Conservation (phyloP, 2,113 vertebrate species). For the Junco hyemalis region DNA sequence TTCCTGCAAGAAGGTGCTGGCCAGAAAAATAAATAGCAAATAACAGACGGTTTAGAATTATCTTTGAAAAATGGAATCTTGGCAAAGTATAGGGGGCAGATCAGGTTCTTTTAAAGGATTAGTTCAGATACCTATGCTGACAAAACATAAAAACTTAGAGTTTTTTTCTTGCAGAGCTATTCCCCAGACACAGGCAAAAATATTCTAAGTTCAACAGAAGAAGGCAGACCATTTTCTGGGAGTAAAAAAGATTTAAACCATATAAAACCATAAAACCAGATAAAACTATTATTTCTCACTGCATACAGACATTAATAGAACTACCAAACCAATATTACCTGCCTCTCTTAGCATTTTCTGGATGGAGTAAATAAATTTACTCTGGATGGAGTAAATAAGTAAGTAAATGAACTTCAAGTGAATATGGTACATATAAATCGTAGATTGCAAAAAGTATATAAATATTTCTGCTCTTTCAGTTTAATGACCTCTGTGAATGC, state of each 20-base stretch:
- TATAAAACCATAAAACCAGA: neutral
- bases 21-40: neutral
- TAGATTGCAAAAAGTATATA: neutral
- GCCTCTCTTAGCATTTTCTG: neutral
- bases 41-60: neutral
- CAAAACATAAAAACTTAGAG: neutral
- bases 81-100: neutral
- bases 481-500: neutral
- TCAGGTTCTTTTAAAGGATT: neutral
- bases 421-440: neutral
- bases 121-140: neutral
- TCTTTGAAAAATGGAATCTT: constrained; percentile 15
- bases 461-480: neutral
- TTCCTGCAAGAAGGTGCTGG: neutral
- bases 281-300: neutral
- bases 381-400: neutral
- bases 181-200: neutral
- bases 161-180: neutral
- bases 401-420: neutral
- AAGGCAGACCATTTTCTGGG: neutral
- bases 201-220: neutral
- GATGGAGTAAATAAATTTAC: neutral
- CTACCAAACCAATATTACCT: neutral
- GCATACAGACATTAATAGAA: neutral
- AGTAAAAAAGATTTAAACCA: neutral